Evolutionary conservation across 1,140 invertebrate genomes (phyloP).

Genomic region (Meloidogyne floridensis): DNA sequence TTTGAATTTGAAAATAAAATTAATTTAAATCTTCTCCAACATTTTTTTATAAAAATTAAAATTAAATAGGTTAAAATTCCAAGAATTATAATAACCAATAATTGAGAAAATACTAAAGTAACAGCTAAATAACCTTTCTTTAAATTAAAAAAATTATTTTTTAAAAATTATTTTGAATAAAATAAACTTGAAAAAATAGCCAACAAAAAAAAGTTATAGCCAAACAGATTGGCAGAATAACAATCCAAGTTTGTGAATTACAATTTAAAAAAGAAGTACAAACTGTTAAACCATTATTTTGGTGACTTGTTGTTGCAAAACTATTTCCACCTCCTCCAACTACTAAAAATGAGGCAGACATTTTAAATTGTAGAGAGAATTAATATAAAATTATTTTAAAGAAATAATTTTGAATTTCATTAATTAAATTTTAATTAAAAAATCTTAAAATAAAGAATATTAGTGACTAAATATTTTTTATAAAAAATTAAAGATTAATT

Average conservation of each 20-base stretch:
- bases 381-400: not conserved
- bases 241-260: not conserved
- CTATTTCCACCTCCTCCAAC: not conserved
- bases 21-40: not conserved
- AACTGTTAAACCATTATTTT: not conserved
- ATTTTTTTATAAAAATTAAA: not conserved
- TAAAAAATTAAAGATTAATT: too few relatives aligned
- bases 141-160: not conserved
- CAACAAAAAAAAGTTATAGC: not conserved
- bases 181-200: not conserved
- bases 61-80: not conserved
- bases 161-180: not conserved
- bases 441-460: not conserved
- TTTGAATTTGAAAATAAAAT: not conserved
- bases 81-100: not conserved
- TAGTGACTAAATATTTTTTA: too few relatives aligned
- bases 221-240: not conserved
- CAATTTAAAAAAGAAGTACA: not conserved
- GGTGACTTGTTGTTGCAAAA: not conserved
- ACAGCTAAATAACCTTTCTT: not conserved
- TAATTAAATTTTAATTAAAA: not conserved
- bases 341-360: constrained; percentile 1
- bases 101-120: not conserved
- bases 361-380: not conserved
- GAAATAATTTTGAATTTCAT: not conserved